Evolutionary conservation across 2,113 vertebrate genomes (phyloP), one percentile per base, ranked within the genome.

Genomic region (Myrmophylax atrothorax): DNA sequence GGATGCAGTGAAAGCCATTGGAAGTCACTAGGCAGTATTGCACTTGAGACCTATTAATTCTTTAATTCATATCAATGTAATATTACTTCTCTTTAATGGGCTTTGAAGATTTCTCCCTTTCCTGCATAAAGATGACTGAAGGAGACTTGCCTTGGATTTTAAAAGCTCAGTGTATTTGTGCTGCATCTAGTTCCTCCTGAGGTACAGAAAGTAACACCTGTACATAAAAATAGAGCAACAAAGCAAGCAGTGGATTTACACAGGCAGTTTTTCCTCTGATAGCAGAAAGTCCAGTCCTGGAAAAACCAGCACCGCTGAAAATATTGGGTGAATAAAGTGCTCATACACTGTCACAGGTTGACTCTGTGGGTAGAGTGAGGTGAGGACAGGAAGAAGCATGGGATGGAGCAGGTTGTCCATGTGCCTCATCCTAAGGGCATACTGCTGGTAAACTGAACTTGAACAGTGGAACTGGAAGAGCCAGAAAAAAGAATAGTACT

Each of bases 331-430:
- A 68, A 52, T 31, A 68, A 81, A 72, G 13, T 55, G 33, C 26
- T 75, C 20, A 8, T 16, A 33, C 1, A 1, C 19, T 35, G 18
- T 24, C 35, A 49, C 15, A 67, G 35, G 16, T 29, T 74, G 18
- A 28, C 9, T 20, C 44, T 56, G 26, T 26, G 23, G n/a, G 23
- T n/a, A 29, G 19, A 29, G 9, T 10, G 55, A 6, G 5, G 15
- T 24, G 22, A 66, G 50, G 46, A 40, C 24, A 66, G 31, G 5
- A 12, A 8, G 25, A 38, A 86, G 59, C n/a, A 64, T 13, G 3
- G 5, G 19, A 4, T 8, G 9, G 20, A 68, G n/a, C 10, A 66
- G 49, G 18, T 31, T 80, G 22, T 24, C 14, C 0, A 0, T 12
- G 14, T 75, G 4, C 17, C 13, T 80, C 5, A 52, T 73, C 58